These are phyloP conservation scores for Andrena chrysosceles DNA, from an alignment of 2,888 invertebrate genomes.

Conservation along the genomic window DNA sequence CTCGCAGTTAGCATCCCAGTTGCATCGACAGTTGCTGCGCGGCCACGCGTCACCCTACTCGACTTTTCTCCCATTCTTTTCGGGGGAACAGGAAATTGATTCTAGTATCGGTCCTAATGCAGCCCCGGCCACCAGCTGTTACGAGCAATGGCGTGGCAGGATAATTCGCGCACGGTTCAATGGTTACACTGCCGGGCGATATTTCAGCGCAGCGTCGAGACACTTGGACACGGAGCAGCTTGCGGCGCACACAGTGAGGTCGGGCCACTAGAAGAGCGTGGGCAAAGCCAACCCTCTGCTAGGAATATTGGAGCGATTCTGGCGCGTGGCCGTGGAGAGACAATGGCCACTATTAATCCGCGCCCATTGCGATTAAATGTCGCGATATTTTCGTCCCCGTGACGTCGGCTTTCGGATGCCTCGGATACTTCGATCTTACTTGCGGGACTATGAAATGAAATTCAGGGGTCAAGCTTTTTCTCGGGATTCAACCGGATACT, in stretches of 20 bases:
- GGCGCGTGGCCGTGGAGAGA: slow-evolving; percentile 15
- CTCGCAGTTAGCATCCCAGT: background rate
- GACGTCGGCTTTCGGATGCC: background rate
- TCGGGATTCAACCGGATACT: background rate
- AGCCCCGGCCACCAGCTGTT: slow-evolving; percentile 56
- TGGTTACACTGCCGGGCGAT: slow-evolving; percentile 28
- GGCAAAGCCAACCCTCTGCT: slow-evolving; percentile 1
- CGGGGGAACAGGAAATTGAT: slow-evolving; percentile 65
- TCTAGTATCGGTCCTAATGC: slow-evolving; percentile 39
- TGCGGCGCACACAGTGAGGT: background rate
- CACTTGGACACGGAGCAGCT: slow-evolving; percentile 2
- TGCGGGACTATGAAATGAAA: slow-evolving; percentile 1
- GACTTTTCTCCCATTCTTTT: slow-evolving; percentile 8
- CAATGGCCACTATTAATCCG: slow-evolving; percentile 5
- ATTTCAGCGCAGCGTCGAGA: slow-evolving; percentile 14
- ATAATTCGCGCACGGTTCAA: slow-evolving; percentile 60
- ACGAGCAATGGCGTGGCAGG: slow-evolving; percentile 35
- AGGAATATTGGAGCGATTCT: background rate
- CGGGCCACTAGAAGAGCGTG: background rate
- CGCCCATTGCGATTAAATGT: background rate
- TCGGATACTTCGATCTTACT: background rate
- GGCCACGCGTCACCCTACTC: slow-evolving; percentile 39
- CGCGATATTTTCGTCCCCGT: slow-evolving; percentile 13
- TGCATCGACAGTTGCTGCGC: slow-evolving; percentile 56
- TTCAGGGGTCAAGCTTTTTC: slow-evolving; percentile 5